Base-by-base conservation (phyloP, 2,113 vertebrate genomes). In the Ailurus styani region DNA sequence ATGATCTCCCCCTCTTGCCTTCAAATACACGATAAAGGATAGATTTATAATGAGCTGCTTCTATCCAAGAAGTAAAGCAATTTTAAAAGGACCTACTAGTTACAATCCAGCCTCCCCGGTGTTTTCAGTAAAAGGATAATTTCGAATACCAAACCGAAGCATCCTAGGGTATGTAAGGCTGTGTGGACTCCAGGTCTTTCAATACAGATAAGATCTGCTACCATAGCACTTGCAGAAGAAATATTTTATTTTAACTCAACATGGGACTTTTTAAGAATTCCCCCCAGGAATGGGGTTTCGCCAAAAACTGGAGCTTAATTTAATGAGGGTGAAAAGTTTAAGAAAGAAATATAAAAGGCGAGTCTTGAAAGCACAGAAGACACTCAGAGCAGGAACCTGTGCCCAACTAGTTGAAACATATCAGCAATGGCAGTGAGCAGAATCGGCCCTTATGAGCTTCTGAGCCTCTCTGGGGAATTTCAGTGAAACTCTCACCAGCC, bases 41-140 rank as follows among this genome's bases (percentile, higher is more conserved):
- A 82, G 97, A 97, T 98, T 97, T 98, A 94, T 98, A 98, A 98
- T 98, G 97, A 97, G 97, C 96, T 86, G 94, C 72, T 96, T 94
- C 96, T 86, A 70, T 77, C 93, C 88, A 96, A 97, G 94, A 93
- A 96, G 68, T 45, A 70, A 92, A 97, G 79, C 68, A 77, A 95
- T 94, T 97, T 91, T 92, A 60, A 96, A 93, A 96, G 86, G 77
- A 92, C 55, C 81, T 72, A 64, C 89, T 91, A 94, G 91, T 95
- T 8, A 8, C 45, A 81, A 55, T 47, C 83, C 87, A 91, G 0
- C 50, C 83, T 98, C 96, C 90, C 97, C 9, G 29, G 42, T 79
- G 94, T 82, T 96, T 97, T 94, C 90, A 91, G 68, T 73, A 54
- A 96, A 93, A 93, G 64, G 34, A 96, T 96, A 87, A 97, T 95